These are phyloP conservation scores for Molossus molossus DNA, from an alignment of 2,797 vertebrate species.

Conservation along the genomic window DNA sequence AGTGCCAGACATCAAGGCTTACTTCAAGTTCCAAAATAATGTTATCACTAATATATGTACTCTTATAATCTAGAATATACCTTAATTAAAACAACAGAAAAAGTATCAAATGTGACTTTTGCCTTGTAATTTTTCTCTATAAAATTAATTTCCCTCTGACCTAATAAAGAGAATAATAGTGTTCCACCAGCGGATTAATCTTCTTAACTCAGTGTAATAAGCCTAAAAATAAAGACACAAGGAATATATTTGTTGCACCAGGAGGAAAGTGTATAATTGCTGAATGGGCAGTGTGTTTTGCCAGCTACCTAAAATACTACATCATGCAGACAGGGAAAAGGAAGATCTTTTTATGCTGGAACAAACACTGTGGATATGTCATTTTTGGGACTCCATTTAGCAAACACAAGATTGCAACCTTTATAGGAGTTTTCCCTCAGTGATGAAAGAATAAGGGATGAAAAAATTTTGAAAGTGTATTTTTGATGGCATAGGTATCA, in stretches of 20 bases:
- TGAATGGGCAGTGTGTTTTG: slow-evolving; percentile 64
- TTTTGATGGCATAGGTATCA: not conserved
- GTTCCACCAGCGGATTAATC: slow-evolving; percentile 77
- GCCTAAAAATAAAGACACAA: slow-evolving; percentile 67
- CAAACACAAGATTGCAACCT: not conserved
- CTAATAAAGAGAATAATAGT: slow-evolving; percentile 69
- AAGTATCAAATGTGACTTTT: slow-evolving; percentile 28
- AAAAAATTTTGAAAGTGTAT: not conserved
- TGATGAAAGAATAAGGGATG: not conserved
- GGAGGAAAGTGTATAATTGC: slow-evolving; percentile 65
- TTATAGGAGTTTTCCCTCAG: not conserved
- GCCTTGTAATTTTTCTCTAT: slow-evolving; percentile 31
- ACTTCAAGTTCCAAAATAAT: not conserved
- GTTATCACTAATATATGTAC: slow-evolving; percentile 43
- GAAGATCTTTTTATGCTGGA: not conserved
- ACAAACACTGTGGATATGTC: not conserved
- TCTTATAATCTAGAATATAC: not conserved
- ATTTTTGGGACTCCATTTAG: not conserved
- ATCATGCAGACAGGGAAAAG: slow-evolving; percentile 12
- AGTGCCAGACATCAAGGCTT: not conserved
- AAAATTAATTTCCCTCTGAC: slow-evolving; percentile 68
- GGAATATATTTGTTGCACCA: slow-evolving; percentile 47
- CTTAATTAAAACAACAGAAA: slow-evolving; percentile 72
- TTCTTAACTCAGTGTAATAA: slow-evolving; percentile 68
- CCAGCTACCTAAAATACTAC: slow-evolving; percentile 52